Evolutionary conservation across 2,797 vertebrate species (phyloP), one percentile per base, ranked within the genome.

Genomic region (Characodon lateralis): DNA sequence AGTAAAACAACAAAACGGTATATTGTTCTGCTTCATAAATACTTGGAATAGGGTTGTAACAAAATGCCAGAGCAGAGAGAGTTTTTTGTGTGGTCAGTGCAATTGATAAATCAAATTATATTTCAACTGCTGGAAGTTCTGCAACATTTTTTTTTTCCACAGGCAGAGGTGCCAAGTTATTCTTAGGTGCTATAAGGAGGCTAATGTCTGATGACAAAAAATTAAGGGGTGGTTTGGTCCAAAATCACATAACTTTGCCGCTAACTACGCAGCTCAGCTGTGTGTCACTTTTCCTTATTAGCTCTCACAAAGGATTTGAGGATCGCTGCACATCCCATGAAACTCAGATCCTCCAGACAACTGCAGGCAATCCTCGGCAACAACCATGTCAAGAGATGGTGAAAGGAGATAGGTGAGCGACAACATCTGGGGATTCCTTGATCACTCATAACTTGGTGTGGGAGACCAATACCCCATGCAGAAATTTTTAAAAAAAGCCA

Each of bases 391-490:
- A 86, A 78, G 86, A 88, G 92, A 92, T 90, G 90, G 88, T 84
- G 83, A 91, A 87, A 78, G 72, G 72, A 91, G 88, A 90, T 86
- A 82, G 75, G 74, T 87, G 81, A 89, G 66, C 79, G 79, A 76
- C 81, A 89, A 91, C 87, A 94, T 92, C 91, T 92, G 92, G 84
- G 88, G 82, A 71, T 80, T 87, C 85, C 92, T 89, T 90, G 86
- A 93, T 90, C 84, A 69, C 77, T 59, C 80, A 90, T 76, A 80
- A 83, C 71, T 82, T 78, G n/a, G 73, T 39, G 73, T 85, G 77
- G 73, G 78, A 85, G 85, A 81, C 71, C 78, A 80, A 70, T 68
- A 35, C 24, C 35, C 3, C 35, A 35, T 35, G 35, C 35, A 35
- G 35, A 35, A 35, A 35, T 3, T 35, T 35, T 56, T 74, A 76